Evolutionary conservation across 1,140 invertebrate genomes (phyloP).

Genomic region (Drosophila mojavensis): DNA sequence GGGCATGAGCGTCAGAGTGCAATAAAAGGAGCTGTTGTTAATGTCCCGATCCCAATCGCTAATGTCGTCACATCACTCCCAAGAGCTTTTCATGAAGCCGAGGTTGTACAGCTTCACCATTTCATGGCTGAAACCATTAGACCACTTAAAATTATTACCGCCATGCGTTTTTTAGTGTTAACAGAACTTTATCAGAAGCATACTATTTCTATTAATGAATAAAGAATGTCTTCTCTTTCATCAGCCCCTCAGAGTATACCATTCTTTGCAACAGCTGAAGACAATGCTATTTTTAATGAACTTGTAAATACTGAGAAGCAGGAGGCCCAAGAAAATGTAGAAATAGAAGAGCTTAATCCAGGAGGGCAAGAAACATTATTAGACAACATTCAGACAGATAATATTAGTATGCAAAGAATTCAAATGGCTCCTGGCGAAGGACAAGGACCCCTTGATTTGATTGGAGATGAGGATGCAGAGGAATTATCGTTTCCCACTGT

Average conservation of each 20-base stretch:
- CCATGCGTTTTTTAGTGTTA: too few species aligned
- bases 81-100: background rate
- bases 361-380: slow-evolving; percentile 19
- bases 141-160: background rate
- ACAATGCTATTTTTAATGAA: background rate
- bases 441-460: too few species aligned
- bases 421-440: slow-evolving; percentile 24
- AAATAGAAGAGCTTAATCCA: slow-evolving; percentile 1
- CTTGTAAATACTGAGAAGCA: background rate
- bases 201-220: slow-evolving; percentile 1
- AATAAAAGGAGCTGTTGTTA: slow-evolving; percentile 21
- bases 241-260: background rate
- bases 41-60: slow-evolving; percentile 4
- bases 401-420: slow-evolving; percentile 13
- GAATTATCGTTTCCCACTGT: slow-evolving; percentile 13
- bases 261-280: background rate
- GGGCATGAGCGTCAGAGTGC: slow-evolving; percentile 9
- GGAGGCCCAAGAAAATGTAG: background rate
- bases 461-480: too few species aligned
- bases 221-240: background rate
- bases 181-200: background rate
- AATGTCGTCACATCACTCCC: background rate
- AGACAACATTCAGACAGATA: slow-evolving; percentile 9
- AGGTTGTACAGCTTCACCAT: too few species aligned
- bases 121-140: too few species aligned